Evolutionary conservation across 1,140 invertebrate species (phyloP), one percentile per base, ranked within the genome.

Genomic region (Campoletis sonorensis): DNA sequence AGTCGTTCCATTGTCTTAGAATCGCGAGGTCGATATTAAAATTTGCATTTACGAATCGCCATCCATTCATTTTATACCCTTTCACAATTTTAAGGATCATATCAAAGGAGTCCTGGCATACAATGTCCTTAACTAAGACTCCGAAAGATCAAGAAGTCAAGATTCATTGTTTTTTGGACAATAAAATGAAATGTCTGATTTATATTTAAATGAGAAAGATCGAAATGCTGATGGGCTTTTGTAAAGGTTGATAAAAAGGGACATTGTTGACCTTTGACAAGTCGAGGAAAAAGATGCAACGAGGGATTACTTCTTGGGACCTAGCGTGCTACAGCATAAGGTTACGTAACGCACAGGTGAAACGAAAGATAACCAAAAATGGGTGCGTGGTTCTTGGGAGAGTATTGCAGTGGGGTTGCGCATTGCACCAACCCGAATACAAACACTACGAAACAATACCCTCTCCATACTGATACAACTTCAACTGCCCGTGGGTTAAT

Each of bases 381-480:
- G 26, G 0, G 8, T 27, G 61, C 21, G 21, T 30, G 70, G 37
- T n/a, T 72, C 70, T 40, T 72, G 37, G 37, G 49, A 72, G n/a
- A 21, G n/a, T 0, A 23, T 23, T 64, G 23, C 21, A 72, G 70
- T 72, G 70, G 37, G 70, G 70, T 86, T 86, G 82, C 85, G 85
- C 85, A 86, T 86, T 84, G 85, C 85, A 86, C 82, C 81, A 84
- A 85, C 85, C 81, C 79, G 82, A 84, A 84, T 85, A 84, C 83
- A 84, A 85, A 85, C 76, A 84, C 76, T 68, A 76, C n/a, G 30
- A 72, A 76, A 80, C 84, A 79, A 75, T 80, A 73, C 72, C 80
- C 79, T 18, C 40, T 45, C n/a, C n/a, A 11, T 54, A 49, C 70
- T 49, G 70, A 72, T 49, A 72, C 70, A 23, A 72, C 40, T 49